Evolutionary conservation across 2,888 invertebrate genomes (phyloP).

Genomic region (Smittia sp.): DNA sequence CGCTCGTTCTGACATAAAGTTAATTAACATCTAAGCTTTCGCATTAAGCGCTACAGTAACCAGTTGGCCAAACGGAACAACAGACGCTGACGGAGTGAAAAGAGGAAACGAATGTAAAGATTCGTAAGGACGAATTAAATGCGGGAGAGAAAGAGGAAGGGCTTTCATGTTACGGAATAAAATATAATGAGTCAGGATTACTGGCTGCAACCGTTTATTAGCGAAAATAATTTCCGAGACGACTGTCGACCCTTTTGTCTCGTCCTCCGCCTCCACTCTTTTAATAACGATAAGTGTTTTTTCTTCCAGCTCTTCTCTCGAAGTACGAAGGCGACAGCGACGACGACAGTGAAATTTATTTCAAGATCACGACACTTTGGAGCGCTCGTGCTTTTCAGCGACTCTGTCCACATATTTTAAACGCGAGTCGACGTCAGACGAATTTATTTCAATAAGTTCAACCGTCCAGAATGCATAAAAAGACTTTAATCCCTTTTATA

Average conservation of each 20-base stretch:
- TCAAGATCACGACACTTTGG: conserved; percentile 1
- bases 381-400: neutral
- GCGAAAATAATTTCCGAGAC: neutral
- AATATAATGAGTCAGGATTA: conserved; percentile 33
- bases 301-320: neutral
- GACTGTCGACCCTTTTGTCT: conserved; percentile 25
- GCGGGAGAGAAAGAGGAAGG: neutral
- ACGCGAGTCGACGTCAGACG: too few relatives aligned
- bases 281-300: conserved; percentile 34
- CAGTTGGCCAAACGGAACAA: too few relatives aligned
- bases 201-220: conserved; percentile 25
- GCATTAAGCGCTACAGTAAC: too few relatives aligned
- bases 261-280: conserved; percentile 1
- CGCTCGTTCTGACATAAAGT: too few relatives aligned
- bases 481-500: too few relatives aligned
- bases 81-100: neutral
- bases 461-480: too few relatives aligned
- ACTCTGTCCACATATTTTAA: too few relatives aligned
- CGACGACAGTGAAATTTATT: conserved; percentile 1
- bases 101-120: conserved; percentile 7
- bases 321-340: neutral
- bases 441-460: too few relatives aligned
- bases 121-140: conserved; percentile 10
- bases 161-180: neutral
- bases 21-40: too few relatives aligned